A percentile compares a stretch with the other conserved stretches of the same genome.
Evolutionary conservation across 1,140 invertebrate species (phyloP).

Genomic region (Microplitis mediator): DNA sequence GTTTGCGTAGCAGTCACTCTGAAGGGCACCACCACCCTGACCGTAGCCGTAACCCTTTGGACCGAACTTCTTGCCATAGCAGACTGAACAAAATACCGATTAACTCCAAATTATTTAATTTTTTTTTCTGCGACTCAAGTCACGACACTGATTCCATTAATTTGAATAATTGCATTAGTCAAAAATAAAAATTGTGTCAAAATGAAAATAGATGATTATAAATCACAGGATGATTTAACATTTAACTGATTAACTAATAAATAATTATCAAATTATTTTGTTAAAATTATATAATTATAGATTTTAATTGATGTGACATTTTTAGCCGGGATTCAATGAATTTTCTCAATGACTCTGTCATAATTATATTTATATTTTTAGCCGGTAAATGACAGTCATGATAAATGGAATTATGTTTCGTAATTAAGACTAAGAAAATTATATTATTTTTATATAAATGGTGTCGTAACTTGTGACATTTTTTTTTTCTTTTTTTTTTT

Average conservation of each 20-base stretch:
- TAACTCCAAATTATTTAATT: conserved; percentile 40
- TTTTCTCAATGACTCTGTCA: too few species aligned
- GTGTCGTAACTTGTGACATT: conserved; percentile 20
- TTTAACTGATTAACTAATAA: background rate
- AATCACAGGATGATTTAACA: too few species aligned
- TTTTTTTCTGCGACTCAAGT: background rate
- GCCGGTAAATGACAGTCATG: too few species aligned
- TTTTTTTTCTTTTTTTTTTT: background rate
- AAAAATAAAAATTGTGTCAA: too few species aligned
- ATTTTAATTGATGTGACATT: too few species aligned
- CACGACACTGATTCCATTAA: background rate
- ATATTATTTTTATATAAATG: background rate
- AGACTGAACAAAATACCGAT: conserved; percentile 70
- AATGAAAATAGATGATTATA: too few species aligned
- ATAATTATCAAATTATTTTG: background rate
- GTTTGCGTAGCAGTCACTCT: conserved; percentile 80
- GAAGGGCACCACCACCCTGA: conserved; percentile 87
- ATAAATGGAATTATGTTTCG: background rate
- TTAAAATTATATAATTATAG: background rate
- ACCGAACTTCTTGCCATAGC: conserved; percentile 92
- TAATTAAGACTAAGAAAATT: background rate
- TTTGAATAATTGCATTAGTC: background rate
- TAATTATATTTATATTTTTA: too few species aligned
- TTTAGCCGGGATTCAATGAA: too few species aligned
- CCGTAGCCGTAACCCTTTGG: conserved; percentile 94